Conservation (phyloP, 1,140 invertebrate species). For the Neocloeon triangulifer region DNA sequence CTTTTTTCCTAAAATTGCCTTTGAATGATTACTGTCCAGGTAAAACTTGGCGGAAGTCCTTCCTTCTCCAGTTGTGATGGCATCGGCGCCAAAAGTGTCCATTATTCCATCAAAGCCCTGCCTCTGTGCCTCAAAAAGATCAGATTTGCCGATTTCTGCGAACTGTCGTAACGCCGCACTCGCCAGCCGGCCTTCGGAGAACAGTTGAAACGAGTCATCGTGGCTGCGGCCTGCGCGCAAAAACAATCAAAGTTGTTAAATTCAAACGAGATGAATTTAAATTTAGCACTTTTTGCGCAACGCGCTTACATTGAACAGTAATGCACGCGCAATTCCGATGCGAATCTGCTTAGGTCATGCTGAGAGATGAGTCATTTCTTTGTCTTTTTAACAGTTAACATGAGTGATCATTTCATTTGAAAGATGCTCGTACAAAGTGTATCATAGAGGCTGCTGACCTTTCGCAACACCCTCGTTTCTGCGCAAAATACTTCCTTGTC, state of each 20-base stretch:
- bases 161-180: slow-evolving; percentile 19
- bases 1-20: too few species aligned
- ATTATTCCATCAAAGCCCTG: slow-evolving; percentile 18
- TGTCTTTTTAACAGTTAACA: too few species aligned
- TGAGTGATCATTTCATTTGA: too few species aligned
- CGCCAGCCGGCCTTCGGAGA: slow-evolving; percentile 17
- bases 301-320: background rate
- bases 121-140: slow-evolving; percentile 16
- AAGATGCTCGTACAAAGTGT: background rate
- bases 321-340: background rate
- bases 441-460: too few species aligned
- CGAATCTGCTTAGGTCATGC: too few species aligned
- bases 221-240: slow-evolving; percentile 20
- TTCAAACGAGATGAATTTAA: too few species aligned
- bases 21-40: slow-evolving; percentile 21
- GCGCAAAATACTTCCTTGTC: too few species aligned
- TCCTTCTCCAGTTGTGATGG: slow-evolving; percentile 20
- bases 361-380: slow-evolving; percentile 1
- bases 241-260: too few species aligned
- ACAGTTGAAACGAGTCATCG: slow-evolving; percentile 17
- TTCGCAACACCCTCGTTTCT: too few species aligned
- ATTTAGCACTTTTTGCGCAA: too few species aligned
- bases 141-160: slow-evolving; percentile 18
- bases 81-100: slow-evolving; percentile 21
- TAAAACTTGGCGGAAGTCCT: slow-evolving; percentile 20